Conservation (phyloP, 92 coral and sea anemone species). For the Porites evermanni region DNA sequence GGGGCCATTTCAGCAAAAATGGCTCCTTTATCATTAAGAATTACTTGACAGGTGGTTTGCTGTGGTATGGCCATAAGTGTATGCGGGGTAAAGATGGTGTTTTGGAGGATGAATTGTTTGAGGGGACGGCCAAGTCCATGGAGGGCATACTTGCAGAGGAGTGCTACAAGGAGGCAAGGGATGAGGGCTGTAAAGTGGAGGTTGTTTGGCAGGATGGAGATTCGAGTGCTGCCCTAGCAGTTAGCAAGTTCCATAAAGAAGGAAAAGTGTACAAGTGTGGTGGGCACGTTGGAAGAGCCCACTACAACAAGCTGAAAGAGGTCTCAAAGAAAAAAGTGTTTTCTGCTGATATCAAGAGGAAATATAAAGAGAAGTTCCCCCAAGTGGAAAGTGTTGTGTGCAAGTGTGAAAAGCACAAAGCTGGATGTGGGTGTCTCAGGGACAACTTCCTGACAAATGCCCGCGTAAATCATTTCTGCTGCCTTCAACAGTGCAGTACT, state of each 20-base stretch:
- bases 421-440: no score
- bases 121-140: neutral
- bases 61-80: no score
- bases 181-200: conserved; percentile 13
- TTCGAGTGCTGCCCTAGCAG: neutral
- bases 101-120: neutral
- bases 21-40: no score
- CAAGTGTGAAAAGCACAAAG: no score
- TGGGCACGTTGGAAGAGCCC: neutral
- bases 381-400: no score
- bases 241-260: neutral
- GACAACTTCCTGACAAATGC: neutral
- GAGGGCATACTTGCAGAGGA: conserved; percentile 29
- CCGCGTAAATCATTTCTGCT: neutral
- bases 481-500: neutral
- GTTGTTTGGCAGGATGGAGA: conserved; percentile 1
- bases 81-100: neutral
- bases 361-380: neutral
- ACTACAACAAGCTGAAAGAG: neutral
- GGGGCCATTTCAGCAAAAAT: no score
- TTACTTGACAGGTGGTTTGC: no score
- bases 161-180: conserved; percentile 47
- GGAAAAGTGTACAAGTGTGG: neutral
- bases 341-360: neutral
- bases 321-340: neutral